Percentiles rank a stretch among this genome's conserved stretches.
phyloP scores from a whole-genome alignment of 2,888 invertebrate species.

The Petrophora chlorosata region DNA sequence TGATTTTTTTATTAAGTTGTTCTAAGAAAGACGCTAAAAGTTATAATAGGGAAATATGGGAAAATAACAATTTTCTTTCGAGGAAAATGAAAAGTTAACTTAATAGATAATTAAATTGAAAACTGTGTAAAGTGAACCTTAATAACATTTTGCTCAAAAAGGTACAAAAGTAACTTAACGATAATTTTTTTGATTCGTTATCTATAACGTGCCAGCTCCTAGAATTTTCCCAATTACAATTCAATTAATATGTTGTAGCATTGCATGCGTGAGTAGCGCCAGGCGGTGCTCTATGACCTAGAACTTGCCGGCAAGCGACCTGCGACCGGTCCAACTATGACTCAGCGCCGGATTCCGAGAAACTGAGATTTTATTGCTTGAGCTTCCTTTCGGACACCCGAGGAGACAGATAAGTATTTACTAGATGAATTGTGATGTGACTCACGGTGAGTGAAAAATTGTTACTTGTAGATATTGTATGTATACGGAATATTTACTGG shows the following conservation, averaged over 20 bases:
- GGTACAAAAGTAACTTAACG: too few relatives aligned
- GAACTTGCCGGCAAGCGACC: constrained; percentile 65
- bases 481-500: neutral
- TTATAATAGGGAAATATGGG: too few relatives aligned
- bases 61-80: too few relatives aligned
- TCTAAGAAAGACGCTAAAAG: too few relatives aligned
- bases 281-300: constrained; percentile 69
- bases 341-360: constrained; percentile 57
- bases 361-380: constrained; percentile 59
- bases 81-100: too few relatives aligned
- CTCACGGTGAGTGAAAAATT: constrained; percentile 20
- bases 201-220: neutral
- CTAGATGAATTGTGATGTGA: constrained; percentile 38
- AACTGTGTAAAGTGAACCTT: too few relatives aligned
- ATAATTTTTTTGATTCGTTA: neutral
- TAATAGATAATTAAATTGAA: too few relatives aligned
- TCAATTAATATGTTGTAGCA: constrained; percentile 17
- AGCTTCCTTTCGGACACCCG: constrained; percentile 59
- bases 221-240: constrained; percentile 8
- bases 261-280: constrained; percentile 26
- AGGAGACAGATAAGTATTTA: constrained; percentile 31
- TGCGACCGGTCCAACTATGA: constrained; percentile 51
- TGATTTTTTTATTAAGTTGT: too few relatives aligned
- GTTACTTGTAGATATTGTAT: neutral
- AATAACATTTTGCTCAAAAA: too few relatives aligned